A percentile compares a stretch with the other conserved stretches of the same genome.
Conservation (phyloP, 2,888 invertebrate genomes). For the Hydroisotoma schaefferi region DNA sequence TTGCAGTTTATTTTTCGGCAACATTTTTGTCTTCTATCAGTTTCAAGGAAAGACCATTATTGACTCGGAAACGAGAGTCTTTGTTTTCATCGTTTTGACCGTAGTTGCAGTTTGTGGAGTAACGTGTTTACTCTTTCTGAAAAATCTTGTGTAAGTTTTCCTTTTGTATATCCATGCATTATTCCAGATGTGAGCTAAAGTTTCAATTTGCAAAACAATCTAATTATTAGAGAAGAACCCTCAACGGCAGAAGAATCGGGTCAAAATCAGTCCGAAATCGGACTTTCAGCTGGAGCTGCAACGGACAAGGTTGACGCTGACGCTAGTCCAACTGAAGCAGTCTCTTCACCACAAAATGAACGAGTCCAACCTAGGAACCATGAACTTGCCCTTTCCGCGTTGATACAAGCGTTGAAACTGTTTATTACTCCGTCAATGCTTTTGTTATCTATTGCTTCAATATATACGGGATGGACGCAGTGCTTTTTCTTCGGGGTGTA, state of each 20-base stretch:
- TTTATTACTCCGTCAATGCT: slow-evolving; percentile 81
- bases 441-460: slow-evolving; percentile 74
- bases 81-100: slow-evolving; percentile 77
- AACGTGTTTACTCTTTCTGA: slow-evolving; percentile 52
- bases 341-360: slow-evolving; percentile 2
- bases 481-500: slow-evolving; percentile 97
- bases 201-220: not conserved
- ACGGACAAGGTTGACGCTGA: not conserved
- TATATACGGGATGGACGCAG: slow-evolving; percentile 52
- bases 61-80: slow-evolving; percentile 64
- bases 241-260: not conserved
- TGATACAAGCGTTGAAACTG: slow-evolving; percentile 70
- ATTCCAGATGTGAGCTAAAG: not conserved
- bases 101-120: slow-evolving; percentile 65
- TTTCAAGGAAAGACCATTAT: slow-evolving; percentile 78
- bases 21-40: slow-evolving; percentile 87
- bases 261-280: slow-evolving; percentile 7
- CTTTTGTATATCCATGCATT: too few relatives aligned
- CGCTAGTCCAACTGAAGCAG: slow-evolving; percentile 11
- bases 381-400: slow-evolving; percentile 60
- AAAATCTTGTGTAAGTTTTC: slow-evolving; percentile 34
- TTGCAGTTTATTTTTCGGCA: slow-evolving; percentile 88
- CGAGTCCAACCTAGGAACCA: too few relatives aligned
- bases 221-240: not conserved
- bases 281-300: slow-evolving; percentile 1